Percentiles rank a stretch among this genome's conserved stretches.
Conservation (phyloP, 2,888 invertebrate genomes). For the Drosophila atripex region DNA sequence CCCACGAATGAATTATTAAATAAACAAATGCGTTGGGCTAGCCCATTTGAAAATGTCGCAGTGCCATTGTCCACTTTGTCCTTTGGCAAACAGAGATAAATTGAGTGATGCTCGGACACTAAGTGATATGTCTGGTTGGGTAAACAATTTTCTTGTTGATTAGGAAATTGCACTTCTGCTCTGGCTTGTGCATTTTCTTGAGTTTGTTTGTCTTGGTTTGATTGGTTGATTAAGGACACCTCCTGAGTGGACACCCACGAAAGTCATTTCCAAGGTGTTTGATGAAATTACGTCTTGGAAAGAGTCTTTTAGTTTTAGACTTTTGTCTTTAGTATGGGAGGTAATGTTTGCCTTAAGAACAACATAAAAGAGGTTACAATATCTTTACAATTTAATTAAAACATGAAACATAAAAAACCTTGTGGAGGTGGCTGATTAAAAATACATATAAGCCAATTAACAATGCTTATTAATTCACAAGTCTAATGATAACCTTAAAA, state of each 20-base stretch:
- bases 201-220: constrained; percentile 22
- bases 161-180: constrained; percentile 57
- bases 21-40: constrained; percentile 52
- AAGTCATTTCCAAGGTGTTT: neutral
- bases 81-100: constrained; percentile 59
- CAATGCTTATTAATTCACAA: no score
- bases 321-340: neutral
- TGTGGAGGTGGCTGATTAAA: no score
- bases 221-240: constrained; percentile 35
- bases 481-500: no score
- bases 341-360: neutral
- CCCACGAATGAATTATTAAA: constrained; percentile 58
- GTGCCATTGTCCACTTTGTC: constrained; percentile 13
- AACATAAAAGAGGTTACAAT: neutral
- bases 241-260: constrained; percentile 9
- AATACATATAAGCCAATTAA: no score
- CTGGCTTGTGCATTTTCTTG: constrained; percentile 30
- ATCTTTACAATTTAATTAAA: neutral
- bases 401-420: neutral
- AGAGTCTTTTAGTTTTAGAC: neutral
- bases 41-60: constrained; percentile 51
- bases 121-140: constrained; percentile 49
- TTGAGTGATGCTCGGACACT: constrained; percentile 63
- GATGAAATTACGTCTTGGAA: neutral
- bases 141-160: constrained; percentile 63